Evolutionary conservation across 2,888 invertebrate genomes (phyloP).

Genomic region (Sialis lutaria): DNA sequence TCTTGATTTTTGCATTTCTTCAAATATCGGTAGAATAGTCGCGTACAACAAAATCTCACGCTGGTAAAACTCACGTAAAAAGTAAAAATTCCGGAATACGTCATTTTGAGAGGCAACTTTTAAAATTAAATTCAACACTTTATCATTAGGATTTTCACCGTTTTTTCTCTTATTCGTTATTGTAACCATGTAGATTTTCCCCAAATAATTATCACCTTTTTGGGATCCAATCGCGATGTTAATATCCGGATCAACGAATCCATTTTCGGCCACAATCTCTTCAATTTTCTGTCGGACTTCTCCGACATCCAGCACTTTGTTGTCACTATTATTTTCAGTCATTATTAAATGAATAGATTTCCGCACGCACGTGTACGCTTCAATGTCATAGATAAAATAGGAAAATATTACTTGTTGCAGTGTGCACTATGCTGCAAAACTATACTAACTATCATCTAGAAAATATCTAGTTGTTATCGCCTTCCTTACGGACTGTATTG

Average conservation of each 20-base stretch:
- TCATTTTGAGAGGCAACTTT: constrained; percentile 1
- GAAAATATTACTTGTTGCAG: too few species aligned
- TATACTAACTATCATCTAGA: too few species aligned
- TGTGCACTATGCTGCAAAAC: too few species aligned
- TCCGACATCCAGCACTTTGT: neutral
- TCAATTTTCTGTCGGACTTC: constrained; percentile 3
- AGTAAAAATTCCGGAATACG: neutral
- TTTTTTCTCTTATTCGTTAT: neutral
- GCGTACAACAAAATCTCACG: constrained; percentile 5
- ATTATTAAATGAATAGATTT: too few species aligned
- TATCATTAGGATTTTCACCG: constrained; percentile 6
- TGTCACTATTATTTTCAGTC: too few species aligned
- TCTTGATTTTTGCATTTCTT: constrained; percentile 7
- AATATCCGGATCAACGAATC: constrained; percentile 6
- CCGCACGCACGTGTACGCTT: too few species aligned
- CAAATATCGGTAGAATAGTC: constrained; percentile 7
- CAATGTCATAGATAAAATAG: too few species aligned
- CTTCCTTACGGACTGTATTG: too few species aligned
- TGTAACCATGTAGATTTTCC: constrained; percentile 12
- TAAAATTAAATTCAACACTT: constrained; percentile 2
- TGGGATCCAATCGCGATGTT: constrained; percentile 11
- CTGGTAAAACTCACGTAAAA: neutral
- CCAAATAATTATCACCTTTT: constrained; percentile 17
- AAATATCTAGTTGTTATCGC: too few species aligned
- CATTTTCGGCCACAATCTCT: constrained; percentile 8